A percentile compares a stretch with the other conserved stretches of the same genome.
These are phyloP conservation scores for Calameuta idolon DNA, from an alignment of 2,888 invertebrate species.

Conservation along the genomic window DNA sequence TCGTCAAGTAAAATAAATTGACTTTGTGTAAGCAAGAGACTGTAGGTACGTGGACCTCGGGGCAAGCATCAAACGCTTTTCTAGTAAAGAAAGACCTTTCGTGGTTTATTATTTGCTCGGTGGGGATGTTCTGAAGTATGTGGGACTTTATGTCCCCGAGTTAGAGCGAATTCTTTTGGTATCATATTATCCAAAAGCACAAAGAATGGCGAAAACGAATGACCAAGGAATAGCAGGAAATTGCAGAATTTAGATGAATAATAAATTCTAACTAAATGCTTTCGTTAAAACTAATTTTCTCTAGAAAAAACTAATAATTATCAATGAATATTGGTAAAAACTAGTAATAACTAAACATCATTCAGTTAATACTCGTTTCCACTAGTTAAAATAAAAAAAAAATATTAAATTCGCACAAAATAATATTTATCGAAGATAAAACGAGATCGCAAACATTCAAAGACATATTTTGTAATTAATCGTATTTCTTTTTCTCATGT, in stretches of 20 bases:
- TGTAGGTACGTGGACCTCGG: background rate
- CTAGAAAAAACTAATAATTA: too few species aligned
- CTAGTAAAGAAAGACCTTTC: background rate
- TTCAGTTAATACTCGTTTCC: too few species aligned
- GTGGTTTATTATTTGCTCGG: background rate
- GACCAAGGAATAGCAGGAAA: constrained; percentile 23
- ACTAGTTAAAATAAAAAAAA: too few species aligned
- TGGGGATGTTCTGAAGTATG: background rate
- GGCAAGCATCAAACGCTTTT: background rate
- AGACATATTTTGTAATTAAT: too few species aligned
- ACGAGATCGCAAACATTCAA: too few species aligned
- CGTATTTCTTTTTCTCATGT: too few species aligned
- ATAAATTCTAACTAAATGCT: background rate
- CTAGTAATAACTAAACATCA: too few species aligned
- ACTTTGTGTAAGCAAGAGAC: background rate
- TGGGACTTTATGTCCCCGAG: constrained; percentile 32
- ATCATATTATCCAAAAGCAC: constrained; percentile 50
- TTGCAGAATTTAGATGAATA: background rate
- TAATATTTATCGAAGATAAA: too few species aligned
- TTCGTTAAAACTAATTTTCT: too few species aligned
- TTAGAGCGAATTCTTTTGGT: constrained; percentile 46
- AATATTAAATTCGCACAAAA: too few species aligned
- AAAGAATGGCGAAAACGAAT: constrained; percentile 34
- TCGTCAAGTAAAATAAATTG: background rate
- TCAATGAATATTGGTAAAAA: too few species aligned